Conservation (phyloP, 37 sponge, comb jelly and placozoan genomes). For the Beroe ovata region DNA sequence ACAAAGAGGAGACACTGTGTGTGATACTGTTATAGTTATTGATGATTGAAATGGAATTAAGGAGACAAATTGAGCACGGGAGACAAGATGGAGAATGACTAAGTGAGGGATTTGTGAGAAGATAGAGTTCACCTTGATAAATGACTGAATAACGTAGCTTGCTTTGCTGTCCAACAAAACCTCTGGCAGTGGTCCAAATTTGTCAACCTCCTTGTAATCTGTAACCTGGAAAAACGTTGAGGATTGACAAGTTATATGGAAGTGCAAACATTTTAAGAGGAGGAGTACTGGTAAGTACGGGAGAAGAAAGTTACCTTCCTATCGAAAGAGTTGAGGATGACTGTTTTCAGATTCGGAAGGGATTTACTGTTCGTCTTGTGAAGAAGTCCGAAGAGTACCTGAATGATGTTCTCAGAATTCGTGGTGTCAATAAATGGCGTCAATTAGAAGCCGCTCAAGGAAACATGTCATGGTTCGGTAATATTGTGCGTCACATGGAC, state of each 20-base stretch:
- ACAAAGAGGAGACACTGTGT: neutral
- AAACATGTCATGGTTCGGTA: too few relatives aligned
- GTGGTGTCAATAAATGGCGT: too few relatives aligned
- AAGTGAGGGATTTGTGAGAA: neutral
- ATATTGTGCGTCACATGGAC: too few relatives aligned
- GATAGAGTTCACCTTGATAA: constrained; percentile 14
- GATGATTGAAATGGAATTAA: neutral
- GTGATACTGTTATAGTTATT: too few relatives aligned
- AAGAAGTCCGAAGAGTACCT: constrained; percentile 1
- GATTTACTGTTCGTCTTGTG: constrained; percentile 24
- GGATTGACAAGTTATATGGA: too few relatives aligned
- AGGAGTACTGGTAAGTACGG: too few relatives aligned
- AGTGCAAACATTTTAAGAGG: too few relatives aligned
- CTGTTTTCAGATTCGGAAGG: neutral
- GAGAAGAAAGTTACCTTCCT: constrained; percentile 52
- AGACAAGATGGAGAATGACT: neutral
- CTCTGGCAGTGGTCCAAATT: constrained; percentile 25
- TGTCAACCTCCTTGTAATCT: constrained; percentile 19
- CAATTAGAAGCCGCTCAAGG: too few relatives aligned
- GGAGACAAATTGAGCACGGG: neutral
- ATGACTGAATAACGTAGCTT: constrained; percentile 31
- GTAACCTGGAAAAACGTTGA: too few relatives aligned
- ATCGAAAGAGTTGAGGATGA: constrained; percentile 1
- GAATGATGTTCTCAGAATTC: constrained; percentile 15
- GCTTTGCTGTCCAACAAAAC: constrained; percentile 44